Percentiles rank a stretch among this genome's conserved stretches.
Evolutionary conservation across 64 coral and sea anemone species (phyloP).

Genomic region (Actinia equina): DNA sequence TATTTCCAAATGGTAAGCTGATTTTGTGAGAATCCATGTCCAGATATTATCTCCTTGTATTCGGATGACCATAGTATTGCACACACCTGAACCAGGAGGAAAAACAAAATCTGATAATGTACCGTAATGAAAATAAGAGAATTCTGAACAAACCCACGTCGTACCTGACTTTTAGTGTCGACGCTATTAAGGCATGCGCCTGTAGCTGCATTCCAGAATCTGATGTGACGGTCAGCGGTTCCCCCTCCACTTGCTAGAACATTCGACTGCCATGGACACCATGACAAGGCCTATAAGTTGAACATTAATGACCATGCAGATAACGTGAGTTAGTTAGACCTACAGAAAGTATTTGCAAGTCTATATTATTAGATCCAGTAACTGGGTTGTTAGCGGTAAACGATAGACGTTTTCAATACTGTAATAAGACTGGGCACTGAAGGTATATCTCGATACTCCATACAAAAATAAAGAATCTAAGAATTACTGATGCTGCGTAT

Average conservation of each 20-base stretch:
- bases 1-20: slow-evolving; percentile 97
- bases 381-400: no score
- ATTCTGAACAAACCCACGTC: neutral
- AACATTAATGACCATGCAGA: no score
- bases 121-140: no score
- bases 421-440: no score
- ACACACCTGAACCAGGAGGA: slow-evolving; percentile 51
- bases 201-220: slow-evolving; percentile 90
- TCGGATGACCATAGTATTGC: slow-evolving; percentile 85
- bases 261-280: slow-evolving; percentile 94
- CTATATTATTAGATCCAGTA: no score
- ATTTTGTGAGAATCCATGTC: slow-evolving; percentile 90
- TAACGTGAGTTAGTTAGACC: no score
- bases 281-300: slow-evolving; percentile 68
- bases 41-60: slow-evolving; percentile 91
- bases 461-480: no score
- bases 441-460: no score
- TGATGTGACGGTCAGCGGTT: slow-evolving; percentile 87
- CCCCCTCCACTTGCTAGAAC: slow-evolving; percentile 89
- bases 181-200: slow-evolving; percentile 85
- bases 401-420: no score
- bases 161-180: slow-evolving; percentile 93
- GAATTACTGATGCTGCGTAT: no score
- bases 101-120: neutral
- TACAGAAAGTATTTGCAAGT: no score